These are phyloP conservation scores for Furnarius figulus DNA, from an alignment of 2,113 vertebrate genomes.

Conservation along the genomic window DNA sequence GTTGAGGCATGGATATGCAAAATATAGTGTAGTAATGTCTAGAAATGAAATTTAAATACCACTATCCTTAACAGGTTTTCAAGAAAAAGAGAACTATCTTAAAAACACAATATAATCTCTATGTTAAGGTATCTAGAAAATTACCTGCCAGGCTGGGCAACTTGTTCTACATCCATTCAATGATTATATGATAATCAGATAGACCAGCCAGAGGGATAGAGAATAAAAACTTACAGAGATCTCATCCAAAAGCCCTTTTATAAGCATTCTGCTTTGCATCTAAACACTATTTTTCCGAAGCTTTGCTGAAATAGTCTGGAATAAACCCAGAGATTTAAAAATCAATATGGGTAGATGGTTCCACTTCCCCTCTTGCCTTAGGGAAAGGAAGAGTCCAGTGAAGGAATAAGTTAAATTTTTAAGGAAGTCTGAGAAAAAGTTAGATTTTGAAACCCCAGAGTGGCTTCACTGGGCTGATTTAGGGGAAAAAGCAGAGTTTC, in stretches of 20 bases:
- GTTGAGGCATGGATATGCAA: fast-evolving
- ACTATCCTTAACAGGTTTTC: background rate
- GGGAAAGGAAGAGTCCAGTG: background rate
- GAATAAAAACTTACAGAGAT: background rate
- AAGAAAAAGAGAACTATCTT: background rate
- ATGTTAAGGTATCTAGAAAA: background rate
- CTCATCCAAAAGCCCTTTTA: background rate
- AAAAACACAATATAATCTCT: background rate
- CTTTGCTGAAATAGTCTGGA: background rate
- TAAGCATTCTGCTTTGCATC: background rate
- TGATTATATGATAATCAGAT: background rate
- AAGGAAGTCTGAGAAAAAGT: slow-evolving; percentile 64
- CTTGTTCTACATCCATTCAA: background rate
- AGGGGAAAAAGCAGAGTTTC: slow-evolving; percentile 48
- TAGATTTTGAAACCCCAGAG: slow-evolving; percentile 37
- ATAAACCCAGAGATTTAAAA: background rate
- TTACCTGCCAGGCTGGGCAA: background rate
- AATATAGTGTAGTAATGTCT: background rate
- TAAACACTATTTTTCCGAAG: background rate
- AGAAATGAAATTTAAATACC: background rate
- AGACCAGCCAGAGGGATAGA: background rate
- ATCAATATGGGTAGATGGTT: background rate
- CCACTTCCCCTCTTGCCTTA: background rate
- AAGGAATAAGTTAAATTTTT: slow-evolving; percentile 27
- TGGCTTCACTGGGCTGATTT: slow-evolving; percentile 7